Percentiles rank a stretch among this genome's conserved stretches.
Conservation (phyloP, 2,888 invertebrate genomes). For the Oithona nana region DNA sequence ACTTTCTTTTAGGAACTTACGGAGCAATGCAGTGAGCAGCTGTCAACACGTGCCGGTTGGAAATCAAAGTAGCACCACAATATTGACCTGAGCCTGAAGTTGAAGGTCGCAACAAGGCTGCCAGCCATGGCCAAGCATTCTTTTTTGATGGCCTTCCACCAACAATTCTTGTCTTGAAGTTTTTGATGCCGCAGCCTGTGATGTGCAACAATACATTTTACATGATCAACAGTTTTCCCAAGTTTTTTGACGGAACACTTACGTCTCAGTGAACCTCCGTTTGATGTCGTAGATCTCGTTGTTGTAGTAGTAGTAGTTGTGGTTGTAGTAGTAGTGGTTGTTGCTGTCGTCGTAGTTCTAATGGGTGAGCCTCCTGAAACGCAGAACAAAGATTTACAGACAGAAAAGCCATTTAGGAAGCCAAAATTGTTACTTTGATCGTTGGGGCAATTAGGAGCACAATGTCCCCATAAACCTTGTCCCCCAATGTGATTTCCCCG, state of each 20-base stretch:
- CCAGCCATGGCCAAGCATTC: conserved; percentile 67
- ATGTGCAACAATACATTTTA: no score
- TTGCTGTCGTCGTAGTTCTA: background rate
- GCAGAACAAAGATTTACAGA: background rate
- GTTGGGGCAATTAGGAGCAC: background rate
- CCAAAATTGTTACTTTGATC: background rate
- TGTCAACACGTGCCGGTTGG: conserved; percentile 54
- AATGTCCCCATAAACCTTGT: conserved; percentile 9
- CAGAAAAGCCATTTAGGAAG: no score
- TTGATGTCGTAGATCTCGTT: background rate
- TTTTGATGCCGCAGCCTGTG: conserved; percentile 32
- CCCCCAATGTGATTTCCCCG: background rate
- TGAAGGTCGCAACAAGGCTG: conserved; percentile 35
- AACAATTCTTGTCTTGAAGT: conserved; percentile 33
- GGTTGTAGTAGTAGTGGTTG: conserved; percentile 1
- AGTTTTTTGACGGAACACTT: no score
- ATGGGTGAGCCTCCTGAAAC: background rate
- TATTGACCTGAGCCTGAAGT: conserved; percentile 34
- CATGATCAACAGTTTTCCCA: no score
- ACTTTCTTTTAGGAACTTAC: conserved; percentile 27
- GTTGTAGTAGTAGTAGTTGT: conserved; percentile 1
- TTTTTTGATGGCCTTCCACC: conserved; percentile 43
- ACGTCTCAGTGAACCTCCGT: background rate
- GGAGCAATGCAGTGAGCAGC: conserved; percentile 50
- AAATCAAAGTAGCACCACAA: conserved; percentile 63